Evolutionary conservation across 2,888 invertebrate species (phyloP).

Genomic region (Lepetodrilus schrolli): DNA sequence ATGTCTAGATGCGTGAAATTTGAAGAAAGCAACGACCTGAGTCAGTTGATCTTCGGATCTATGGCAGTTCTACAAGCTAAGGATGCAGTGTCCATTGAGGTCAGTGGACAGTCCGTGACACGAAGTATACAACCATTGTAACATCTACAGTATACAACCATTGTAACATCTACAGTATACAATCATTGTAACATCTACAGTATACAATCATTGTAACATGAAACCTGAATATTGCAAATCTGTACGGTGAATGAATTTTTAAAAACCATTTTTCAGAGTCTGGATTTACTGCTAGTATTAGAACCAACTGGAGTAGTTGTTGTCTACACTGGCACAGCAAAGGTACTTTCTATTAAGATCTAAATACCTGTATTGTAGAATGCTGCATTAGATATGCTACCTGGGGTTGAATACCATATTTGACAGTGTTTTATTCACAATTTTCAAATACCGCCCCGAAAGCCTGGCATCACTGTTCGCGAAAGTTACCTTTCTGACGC

Average conservation of each 20-base stretch:
- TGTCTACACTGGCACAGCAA: slow-evolving; percentile 87
- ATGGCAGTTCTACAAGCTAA: slow-evolving; percentile 84
- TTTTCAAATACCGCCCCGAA: background rate
- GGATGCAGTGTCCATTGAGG: slow-evolving; percentile 87
- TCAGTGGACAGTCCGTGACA: too few relatives aligned
- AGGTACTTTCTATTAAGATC: slow-evolving; percentile 78
- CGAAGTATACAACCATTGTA: too few relatives aligned
- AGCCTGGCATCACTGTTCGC: too few relatives aligned
- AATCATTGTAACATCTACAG: too few relatives aligned
- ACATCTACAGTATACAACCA: too few relatives aligned
- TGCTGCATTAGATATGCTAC: too few relatives aligned
- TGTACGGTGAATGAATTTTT: too few relatives aligned
- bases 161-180: too few relatives aligned
- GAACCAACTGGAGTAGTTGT: slow-evolving; percentile 86
- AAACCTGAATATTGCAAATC: too few relatives aligned
- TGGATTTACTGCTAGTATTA: slow-evolving; percentile 89
- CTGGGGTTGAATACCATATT: background rate
- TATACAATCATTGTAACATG: too few relatives aligned
- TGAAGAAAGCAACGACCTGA: slow-evolving; percentile 76
- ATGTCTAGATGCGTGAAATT: slow-evolving; percentile 73
- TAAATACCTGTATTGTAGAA: too few relatives aligned
- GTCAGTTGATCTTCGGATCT: slow-evolving; percentile 85
- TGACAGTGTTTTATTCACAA: background rate
- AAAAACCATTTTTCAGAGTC: slow-evolving; percentile 77
- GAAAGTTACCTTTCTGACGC: too few relatives aligned